Conservation (phyloP, 2,797 vertebrate genomes). For the Notamacropus eugenii region DNA sequence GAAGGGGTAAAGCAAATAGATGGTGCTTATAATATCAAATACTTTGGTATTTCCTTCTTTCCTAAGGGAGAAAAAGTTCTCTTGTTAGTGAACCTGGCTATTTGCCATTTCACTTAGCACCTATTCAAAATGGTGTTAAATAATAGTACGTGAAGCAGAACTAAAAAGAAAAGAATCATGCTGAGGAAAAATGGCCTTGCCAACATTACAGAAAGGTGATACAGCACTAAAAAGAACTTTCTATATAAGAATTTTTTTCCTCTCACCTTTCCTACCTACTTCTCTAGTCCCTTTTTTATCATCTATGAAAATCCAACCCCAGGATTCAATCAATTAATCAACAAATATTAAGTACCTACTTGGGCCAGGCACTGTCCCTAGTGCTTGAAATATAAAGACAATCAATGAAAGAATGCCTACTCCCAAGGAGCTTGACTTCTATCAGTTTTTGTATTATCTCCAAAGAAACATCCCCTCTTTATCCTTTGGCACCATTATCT, state of each 20-base stretch:
- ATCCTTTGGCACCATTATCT: conserved; percentile 55
- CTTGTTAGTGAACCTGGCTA: conserved; percentile 43
- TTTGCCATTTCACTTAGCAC: conserved; percentile 49
- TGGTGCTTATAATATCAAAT: background rate
- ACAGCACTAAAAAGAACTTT: background rate
- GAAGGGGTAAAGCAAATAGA: conserved; percentile 28
- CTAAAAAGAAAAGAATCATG: conserved; percentile 35
- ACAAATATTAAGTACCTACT: background rate
- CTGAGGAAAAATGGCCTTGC: conserved; percentile 49
- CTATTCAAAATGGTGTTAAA: conserved; percentile 57
- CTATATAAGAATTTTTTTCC: background rate
- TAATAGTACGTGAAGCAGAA: conserved; percentile 6
- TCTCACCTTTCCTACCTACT: background rate
- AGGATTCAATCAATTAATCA: background rate
- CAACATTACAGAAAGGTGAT: conserved; percentile 32
- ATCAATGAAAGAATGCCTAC: background rate
- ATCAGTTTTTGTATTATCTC: conserved; percentile 46
- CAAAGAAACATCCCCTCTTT: background rate
- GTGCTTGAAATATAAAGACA: background rate
- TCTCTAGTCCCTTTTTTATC: background rate
- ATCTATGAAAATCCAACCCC: background rate
- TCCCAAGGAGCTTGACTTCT: background rate
- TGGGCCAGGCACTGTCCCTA: background rate
- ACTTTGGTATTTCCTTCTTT: background rate
- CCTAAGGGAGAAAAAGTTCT: background rate